Evolutionary conservation across 1,140 invertebrate species (phyloP), one percentile per base, ranked within the genome.

Genomic region (Oncopodura yosiiana): DNA sequence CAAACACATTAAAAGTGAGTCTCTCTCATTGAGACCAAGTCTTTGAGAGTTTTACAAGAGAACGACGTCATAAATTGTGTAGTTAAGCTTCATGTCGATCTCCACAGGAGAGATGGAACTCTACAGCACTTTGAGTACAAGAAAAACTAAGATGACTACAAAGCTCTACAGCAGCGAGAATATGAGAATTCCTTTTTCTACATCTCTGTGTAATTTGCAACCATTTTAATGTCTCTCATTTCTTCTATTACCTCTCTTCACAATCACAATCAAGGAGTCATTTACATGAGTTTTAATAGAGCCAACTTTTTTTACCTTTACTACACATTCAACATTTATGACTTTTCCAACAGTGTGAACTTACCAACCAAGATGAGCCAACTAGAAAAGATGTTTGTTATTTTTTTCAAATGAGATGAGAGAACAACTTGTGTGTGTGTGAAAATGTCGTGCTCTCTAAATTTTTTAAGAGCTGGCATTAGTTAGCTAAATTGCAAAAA

Each of bases 221-320:
- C 36, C 34, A 37, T 49, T 49, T 37, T 49, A 49, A 49, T 49
- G 46, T 49, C 32, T 38, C 26, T 49, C 46, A 37, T 34, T 37
- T 49, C 38, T 49, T 49, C 32, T 38, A 37, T 49, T 34, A 37
- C 46, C 36, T 49, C 38, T 49, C 46, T 49, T 49, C 46, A 23
- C 46, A 49, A 37, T 49, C 46, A 38, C 46, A 49, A 49, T 49
- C 46, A 49, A 49, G n/a, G 34, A 49, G 46, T 37, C 46, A 49
- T 49, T 49, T 49, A 49, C 46, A 49, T 49, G 46, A 16, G n/a
- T 49, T 21, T 19, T 49, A 49, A 49, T 49, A 37, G 46, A 49
- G 46, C 34, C 46, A 49, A 34, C 46, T 49, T 34, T 49, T 27
- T 30, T 34, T 49, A 6, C 46, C 14, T 34, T 38, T 21, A 30